phyloP scores from a whole-genome alignment of 2,797 vertebrate genomes.

The Monodelphis domestica region DNA sequence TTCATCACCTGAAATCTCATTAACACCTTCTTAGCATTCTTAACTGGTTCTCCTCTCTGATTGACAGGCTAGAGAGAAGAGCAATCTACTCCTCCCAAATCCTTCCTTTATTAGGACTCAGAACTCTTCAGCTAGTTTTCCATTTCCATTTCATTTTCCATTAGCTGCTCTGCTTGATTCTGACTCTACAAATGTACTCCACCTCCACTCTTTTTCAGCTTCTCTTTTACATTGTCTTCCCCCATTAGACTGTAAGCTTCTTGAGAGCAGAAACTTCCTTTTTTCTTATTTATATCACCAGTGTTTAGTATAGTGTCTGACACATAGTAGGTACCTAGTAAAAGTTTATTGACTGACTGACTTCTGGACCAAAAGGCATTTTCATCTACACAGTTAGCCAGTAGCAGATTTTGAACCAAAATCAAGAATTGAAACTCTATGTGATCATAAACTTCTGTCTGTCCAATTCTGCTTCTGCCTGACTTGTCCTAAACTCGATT shows the following conservation, averaged over 20 bases:
- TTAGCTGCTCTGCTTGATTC: neutral
- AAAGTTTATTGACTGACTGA: neutral
- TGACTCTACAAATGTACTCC: constrained; percentile 9
- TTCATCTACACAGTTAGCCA: neutral
- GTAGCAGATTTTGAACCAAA: neutral
- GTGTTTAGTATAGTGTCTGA: no score
- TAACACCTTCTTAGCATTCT: neutral
- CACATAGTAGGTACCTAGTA: no score
- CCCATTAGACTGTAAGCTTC: neutral
- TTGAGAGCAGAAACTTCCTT: neutral
- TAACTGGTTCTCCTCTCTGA: neutral
- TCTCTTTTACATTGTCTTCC: neutral
- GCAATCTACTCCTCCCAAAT: no score
- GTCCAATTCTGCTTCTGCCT: neutral
- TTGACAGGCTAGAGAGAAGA: neutral
- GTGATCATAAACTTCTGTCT: neutral
- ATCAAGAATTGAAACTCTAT: neutral
- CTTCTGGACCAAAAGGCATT: neutral
- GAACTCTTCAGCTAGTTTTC: neutral
- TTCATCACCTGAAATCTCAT: neutral
- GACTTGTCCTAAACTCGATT: neutral
- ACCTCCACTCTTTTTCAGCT: neutral
- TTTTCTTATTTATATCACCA: neutral
- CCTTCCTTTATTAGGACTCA: neutral
- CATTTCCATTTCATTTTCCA: neutral